Evolutionary conservation across 2,888 invertebrate species (phyloP), one percentile per base, ranked within the genome.

Genomic region (Meghimatium bilineatum): DNA sequence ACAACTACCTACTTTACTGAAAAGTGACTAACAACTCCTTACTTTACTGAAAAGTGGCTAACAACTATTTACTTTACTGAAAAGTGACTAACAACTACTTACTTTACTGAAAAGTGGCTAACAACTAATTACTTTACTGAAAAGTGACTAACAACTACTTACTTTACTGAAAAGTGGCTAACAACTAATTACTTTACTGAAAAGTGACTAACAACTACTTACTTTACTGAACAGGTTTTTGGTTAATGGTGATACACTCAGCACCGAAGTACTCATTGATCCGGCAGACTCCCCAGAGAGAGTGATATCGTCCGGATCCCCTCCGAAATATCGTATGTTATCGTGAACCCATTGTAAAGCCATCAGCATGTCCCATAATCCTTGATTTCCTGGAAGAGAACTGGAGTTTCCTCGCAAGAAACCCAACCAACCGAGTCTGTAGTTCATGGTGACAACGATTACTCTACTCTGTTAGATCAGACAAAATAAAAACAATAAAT

Each of bases 361-460:
- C 44, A 79, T 1, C 44, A 79, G 17, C 79, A 67, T 67, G 32
- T 79, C 79, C 79, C 79, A 79, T 49, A 26, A 67, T 0, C 49
- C 79, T 34, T 49, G 32, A 23, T 79, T 79, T 49, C 79, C 79
- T 10, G 79, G 79, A 20, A 67, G 49, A 44, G 44, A 44, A 32
- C 26, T 36, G 32, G 67, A 66, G 32, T 79, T 79, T 32, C 79
- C 79, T n/a, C 34, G 66, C 29, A 79, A 67, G 49, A 79, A 79
- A 3, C 79, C 79, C 44, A 79, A 20, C 66, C 34, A 79, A 1
- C 49, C 32, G 0, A 79, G 67, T 66, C 79, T 34, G 38, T 79
- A 79, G 79, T 79, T 79, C 0, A 79, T 29, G 49, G 79, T 79
- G 0, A 79, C 79, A 36, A 79, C 79, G 20, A 79, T 32, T 1